Evolutionary conservation across 2,888 invertebrate species (phyloP).

Genomic region (Drosophila mulleri): DNA sequence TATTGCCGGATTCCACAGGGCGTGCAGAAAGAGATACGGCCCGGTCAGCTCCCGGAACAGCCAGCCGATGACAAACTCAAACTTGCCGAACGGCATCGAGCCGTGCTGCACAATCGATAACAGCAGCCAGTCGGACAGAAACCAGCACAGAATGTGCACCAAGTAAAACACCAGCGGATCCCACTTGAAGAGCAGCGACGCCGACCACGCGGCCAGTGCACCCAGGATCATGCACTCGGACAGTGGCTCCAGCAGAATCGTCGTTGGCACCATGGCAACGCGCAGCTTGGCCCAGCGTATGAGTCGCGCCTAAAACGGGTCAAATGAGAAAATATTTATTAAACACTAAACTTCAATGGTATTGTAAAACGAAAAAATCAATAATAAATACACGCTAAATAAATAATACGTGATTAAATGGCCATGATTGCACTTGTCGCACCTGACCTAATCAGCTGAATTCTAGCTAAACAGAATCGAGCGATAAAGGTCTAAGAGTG

Average conservation of each 20-base stretch:
- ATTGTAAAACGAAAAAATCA: neutral
- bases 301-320: conserved; percentile 89
- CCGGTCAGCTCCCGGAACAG: conserved; percentile 96
- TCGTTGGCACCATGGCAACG: conserved; percentile 97
- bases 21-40: conserved; percentile 94
- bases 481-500: neutral
- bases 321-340: neutral
- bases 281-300: conserved; percentile 97
- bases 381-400: neutral
- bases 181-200: conserved; percentile 92
- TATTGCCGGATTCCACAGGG: conserved; percentile 94
- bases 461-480: neutral
- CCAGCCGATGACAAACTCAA: conserved; percentile 98
- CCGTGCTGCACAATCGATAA: conserved; percentile 96
- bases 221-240: conserved; percentile 98
- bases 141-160: conserved; percentile 97
- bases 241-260: conserved; percentile 96
- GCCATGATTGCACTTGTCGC: neutral
- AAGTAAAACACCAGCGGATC: conserved; percentile 96
- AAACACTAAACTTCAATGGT: neutral
- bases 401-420: conserved; percentile 4
- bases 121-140: conserved; percentile 97
- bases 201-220: conserved; percentile 95
- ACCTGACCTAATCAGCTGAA: conserved; percentile 1
- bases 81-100: conserved; percentile 96